Percentiles rank a stretch among this genome's conserved stretches.
phyloP scores from a whole-genome alignment of 2,888 invertebrate species.

The Drymonia ruficornis region DNA sequence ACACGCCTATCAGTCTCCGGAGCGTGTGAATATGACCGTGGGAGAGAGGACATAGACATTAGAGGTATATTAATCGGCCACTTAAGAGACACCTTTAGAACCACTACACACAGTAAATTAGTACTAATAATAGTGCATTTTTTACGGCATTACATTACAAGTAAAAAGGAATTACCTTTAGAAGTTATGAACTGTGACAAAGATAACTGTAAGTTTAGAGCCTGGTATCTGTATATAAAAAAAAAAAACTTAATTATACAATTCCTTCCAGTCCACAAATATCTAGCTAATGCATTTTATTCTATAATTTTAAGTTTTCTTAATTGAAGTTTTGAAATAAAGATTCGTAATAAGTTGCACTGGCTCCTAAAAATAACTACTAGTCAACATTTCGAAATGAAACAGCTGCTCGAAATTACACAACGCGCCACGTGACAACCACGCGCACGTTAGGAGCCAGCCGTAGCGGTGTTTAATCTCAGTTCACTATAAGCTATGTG shows the following conservation, averaged over 20 bases:
- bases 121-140: neutral
- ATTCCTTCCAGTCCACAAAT: slow-evolving; percentile 5
- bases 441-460: slow-evolving; percentile 44
- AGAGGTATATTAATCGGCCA: neutral
- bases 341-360: slow-evolving; percentile 17
- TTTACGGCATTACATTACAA: neutral
- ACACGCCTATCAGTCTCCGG: too few relatives aligned
- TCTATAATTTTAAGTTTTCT: slow-evolving; percentile 9
- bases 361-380: slow-evolving; percentile 25
- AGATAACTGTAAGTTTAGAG: too few relatives aligned
- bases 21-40: too few relatives aligned
- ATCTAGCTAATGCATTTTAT: slow-evolving; percentile 20
- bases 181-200: neutral
- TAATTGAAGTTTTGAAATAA: slow-evolving; percentile 26
- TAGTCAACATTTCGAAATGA: slow-evolving; percentile 12
- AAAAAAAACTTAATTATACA: neutral
- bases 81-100: neutral
- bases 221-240: too few relatives aligned
- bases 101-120: neutral
- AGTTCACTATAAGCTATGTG: slow-evolving; percentile 59
- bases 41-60: too few relatives aligned
- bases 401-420: slow-evolving; percentile 20
- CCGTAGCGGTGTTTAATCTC: slow-evolving; percentile 64
- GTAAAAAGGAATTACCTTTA: neutral
- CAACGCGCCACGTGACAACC: slow-evolving; percentile 51